Evolutionary conservation across 2,797 vertebrate species (phyloP).

Genomic region (Falco cherrug): DNA sequence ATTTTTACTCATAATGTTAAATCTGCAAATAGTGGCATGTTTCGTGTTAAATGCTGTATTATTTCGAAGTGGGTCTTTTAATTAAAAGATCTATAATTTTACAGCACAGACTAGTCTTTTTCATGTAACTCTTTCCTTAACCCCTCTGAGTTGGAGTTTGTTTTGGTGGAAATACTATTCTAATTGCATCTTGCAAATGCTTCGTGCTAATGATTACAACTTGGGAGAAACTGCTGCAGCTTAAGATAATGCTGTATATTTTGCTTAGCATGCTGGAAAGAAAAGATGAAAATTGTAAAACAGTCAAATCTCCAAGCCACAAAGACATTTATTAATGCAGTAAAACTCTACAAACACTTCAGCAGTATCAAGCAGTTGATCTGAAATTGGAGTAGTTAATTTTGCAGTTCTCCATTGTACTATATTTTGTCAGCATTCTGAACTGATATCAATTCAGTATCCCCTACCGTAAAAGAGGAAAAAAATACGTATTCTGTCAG

Average conservation of each 20-base stretch:
- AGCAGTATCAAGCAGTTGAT: neutral
- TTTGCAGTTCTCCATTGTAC: neutral
- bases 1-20: slow-evolving; percentile 38
- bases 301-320: neutral
- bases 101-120: neutral
- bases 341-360: neutral
- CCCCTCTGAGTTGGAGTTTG: neutral
- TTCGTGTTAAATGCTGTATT: neutral
- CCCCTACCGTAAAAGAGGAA: neutral
- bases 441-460: neutral
- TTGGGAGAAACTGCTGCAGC: neutral
- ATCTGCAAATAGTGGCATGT: neutral
- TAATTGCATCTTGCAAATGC: neutral
- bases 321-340: neutral
- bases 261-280: neutral
- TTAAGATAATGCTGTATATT: neutral
- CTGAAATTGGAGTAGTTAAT: neutral
- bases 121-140: neutral
- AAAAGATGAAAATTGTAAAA: neutral
- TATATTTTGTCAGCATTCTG: neutral
- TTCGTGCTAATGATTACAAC: neutral
- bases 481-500: neutral
- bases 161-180: slow-evolving; percentile 10
- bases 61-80: neutral
- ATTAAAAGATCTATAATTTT: neutral